Evolutionary conservation across 1,140 invertebrate species (phyloP).

Genomic region (Scaptomyza hsui): DNA sequence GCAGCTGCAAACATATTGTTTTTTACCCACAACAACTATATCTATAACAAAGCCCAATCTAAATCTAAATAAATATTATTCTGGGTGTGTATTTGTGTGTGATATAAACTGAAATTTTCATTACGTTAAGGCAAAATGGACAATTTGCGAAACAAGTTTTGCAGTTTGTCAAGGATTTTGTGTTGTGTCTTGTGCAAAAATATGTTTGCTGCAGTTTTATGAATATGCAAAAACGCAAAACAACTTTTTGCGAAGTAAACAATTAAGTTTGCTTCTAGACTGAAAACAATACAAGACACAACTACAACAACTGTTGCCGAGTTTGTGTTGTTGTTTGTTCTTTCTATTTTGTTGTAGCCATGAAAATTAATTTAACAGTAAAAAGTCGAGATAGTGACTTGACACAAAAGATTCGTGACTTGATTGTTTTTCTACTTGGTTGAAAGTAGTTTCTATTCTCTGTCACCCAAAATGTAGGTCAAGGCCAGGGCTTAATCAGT

Average conservation of each 20-base stretch:
- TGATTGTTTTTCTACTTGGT: conserved; percentile 34
- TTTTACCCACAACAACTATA: conserved; percentile 33
- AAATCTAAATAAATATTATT: conserved; percentile 47
- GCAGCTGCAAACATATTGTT: conserved; percentile 25
- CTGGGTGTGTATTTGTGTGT: conserved; percentile 24
- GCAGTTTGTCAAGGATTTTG: conserved; percentile 31
- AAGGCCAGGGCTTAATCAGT: conserved; percentile 68
- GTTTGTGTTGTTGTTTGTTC: not conserved
- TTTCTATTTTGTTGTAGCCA: not conserved
- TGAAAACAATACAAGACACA: conserved; percentile 16
- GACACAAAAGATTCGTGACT: conserved; percentile 21
- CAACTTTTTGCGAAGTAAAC: conserved; percentile 55
- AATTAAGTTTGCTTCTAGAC: conserved; percentile 52
- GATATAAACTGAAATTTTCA: conserved; percentile 41
- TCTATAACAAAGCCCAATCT: conserved; percentile 27
- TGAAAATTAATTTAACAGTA: conserved; percentile 30
- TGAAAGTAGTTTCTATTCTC: conserved; percentile 5
- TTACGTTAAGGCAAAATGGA: conserved; percentile 15
- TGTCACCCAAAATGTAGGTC: conserved; percentile 58
- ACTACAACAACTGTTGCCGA: conserved; percentile 24
- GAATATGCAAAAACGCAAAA: conserved; percentile 58
- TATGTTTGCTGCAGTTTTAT: conserved; percentile 50
- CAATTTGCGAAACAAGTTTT: conserved; percentile 30
- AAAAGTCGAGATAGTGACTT: conserved; percentile 18
- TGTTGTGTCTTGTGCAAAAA: conserved; percentile 10